Conservation (phyloP, 92 coral and sea anemone species). For the Epizoanthus fatuus region DNA sequence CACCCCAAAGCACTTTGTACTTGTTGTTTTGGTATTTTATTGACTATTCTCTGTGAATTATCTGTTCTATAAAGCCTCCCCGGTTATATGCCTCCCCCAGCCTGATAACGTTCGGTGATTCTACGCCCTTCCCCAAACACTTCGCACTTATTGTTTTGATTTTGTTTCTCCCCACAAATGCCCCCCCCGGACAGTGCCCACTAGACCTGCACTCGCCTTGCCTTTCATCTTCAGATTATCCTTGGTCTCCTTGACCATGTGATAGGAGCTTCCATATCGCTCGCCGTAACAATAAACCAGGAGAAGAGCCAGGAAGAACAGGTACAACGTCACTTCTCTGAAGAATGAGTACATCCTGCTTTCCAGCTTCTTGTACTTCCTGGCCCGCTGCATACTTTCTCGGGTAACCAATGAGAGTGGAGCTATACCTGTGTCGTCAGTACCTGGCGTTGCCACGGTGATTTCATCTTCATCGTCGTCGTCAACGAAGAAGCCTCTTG, state of each 20-base stretch:
- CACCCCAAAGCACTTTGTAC: too few species aligned
- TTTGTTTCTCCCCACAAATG: too few species aligned
- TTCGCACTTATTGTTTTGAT: too few species aligned
- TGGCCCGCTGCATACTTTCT: background rate
- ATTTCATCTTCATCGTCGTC: background rate
- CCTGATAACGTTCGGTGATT: too few species aligned
- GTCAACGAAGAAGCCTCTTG: background rate
- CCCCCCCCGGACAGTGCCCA: too few species aligned
- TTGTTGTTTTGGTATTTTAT: too few species aligned
- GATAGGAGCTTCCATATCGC: background rate
- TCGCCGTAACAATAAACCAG: background rate
- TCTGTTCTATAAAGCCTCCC: too few species aligned
- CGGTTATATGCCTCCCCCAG: too few species aligned
- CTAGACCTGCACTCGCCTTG: background rate
- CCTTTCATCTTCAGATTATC: background rate
- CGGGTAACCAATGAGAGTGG: background rate
- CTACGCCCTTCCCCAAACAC: too few species aligned
- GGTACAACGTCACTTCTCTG: background rate
- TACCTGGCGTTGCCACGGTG: background rate
- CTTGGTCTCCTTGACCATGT: background rate
- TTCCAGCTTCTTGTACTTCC: slow-evolving; percentile 2
- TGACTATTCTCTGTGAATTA: too few species aligned
- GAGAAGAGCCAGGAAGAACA: background rate
- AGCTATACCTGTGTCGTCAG: background rate
- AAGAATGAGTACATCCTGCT: background rate